A percentile compares a stretch with the other conserved stretches of the same genome.
Evolutionary conservation across 2,888 invertebrate genomes (phyloP).

Genomic region (Fragum sueziense): DNA sequence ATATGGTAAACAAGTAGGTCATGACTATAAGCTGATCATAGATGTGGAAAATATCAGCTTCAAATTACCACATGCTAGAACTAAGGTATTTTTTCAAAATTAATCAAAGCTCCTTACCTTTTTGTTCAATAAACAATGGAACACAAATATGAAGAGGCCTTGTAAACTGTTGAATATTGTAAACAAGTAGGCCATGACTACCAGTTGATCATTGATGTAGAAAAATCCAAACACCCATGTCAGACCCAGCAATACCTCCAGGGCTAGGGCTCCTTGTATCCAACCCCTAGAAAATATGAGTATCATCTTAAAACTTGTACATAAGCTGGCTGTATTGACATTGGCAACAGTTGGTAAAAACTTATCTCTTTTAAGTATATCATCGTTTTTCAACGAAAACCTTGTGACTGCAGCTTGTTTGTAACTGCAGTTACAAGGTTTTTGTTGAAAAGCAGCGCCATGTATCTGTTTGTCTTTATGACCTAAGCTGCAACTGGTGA

Average conservation of each 20-base stretch:
- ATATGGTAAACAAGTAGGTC: slow-evolving; percentile 75
- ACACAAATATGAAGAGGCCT: slow-evolving; percentile 76
- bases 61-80: background rate
- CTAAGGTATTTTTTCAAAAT: background rate
- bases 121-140: slow-evolving; percentile 76
- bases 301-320: too few relatives aligned
- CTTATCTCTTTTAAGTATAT: too few relatives aligned
- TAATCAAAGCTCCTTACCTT: slow-evolving; percentile 63
- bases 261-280: slow-evolving; percentile 66
- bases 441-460: too few relatives aligned
- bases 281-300: slow-evolving; percentile 62
- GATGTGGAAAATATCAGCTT: slow-evolving; percentile 74
- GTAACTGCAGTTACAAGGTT: too few relatives aligned
- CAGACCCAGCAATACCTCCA: slow-evolving; percentile 65
- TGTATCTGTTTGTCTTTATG: too few relatives aligned
- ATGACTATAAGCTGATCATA: slow-evolving; percentile 69
- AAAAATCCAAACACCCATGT: slow-evolving; percentile 78
- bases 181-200: slow-evolving; percentile 76
- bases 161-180: slow-evolving; percentile 75
- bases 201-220: slow-evolving; percentile 70
- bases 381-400: too few relatives aligned
- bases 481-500: too few relatives aligned
- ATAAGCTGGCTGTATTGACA: too few relatives aligned
- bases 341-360: too few relatives aligned
- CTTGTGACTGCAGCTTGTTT: too few relatives aligned